phyloP scores from a whole-genome alignment of 2,113 vertebrate species.

The Ptychochromis oligacanthus region DNA sequence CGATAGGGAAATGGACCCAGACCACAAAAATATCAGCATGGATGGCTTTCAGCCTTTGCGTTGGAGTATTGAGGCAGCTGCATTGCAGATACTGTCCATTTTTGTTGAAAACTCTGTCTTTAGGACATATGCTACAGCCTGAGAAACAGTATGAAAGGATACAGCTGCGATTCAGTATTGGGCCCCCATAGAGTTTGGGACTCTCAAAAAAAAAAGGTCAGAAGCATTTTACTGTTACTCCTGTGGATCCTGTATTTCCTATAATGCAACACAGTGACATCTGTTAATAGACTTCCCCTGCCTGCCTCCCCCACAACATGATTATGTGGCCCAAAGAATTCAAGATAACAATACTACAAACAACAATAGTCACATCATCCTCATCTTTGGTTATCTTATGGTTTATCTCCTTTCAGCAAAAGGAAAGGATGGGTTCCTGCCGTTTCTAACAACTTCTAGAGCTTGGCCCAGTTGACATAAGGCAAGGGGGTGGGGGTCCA shows the following conservation, averaged over 20 bases:
- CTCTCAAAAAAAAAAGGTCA: background rate
- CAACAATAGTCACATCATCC: too few species aligned
- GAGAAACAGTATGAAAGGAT: background rate
- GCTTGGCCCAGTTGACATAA: background rate
- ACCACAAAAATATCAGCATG: conserved; percentile 17
- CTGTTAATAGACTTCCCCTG: background rate
- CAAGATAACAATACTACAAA: background rate
- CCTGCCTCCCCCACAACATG: background rate
- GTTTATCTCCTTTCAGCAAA: background rate
- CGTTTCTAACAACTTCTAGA: too few species aligned
- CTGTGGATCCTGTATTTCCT: background rate
- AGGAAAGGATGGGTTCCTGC: too few species aligned
- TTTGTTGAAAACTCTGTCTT: background rate
- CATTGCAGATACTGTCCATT: background rate
- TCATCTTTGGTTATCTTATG: background rate
- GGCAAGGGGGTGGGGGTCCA: background rate
- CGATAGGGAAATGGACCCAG: background rate
- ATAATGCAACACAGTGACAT: background rate
- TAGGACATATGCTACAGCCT: background rate
- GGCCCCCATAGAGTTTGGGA: background rate
- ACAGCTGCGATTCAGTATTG: background rate
- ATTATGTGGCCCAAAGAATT: background rate
- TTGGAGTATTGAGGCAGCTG: background rate
- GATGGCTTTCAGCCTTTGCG: conserved; percentile 1
- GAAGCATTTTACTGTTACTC: background rate